These are phyloP conservation scores for Argynnis bischoffii DNA, from an alignment of 2,888 invertebrate species.

Conservation along the genomic window DNA sequence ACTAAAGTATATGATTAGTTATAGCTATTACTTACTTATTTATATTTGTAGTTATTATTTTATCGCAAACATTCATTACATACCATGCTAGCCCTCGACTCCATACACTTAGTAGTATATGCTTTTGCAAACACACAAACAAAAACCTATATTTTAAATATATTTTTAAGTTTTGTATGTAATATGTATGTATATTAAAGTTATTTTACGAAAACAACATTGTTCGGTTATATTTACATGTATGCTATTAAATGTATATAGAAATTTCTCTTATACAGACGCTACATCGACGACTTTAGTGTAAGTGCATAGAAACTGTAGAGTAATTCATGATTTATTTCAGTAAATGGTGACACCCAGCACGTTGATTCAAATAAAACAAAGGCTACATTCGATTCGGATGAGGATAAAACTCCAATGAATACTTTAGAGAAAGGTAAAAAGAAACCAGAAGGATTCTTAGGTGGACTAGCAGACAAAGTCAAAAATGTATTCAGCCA, in stretches of 20 bases:
- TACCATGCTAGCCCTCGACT: conserved; percentile 7
- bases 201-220: conserved; percentile 1
- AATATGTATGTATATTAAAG: conserved; percentile 16
- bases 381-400: conserved; percentile 81
- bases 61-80: conserved; percentile 13
- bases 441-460: conserved; percentile 73
- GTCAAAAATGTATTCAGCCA: conserved; percentile 70
- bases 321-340: conserved; percentile 41
- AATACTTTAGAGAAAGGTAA: conserved; percentile 78
- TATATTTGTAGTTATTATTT: conserved; percentile 8
- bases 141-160: conserved; percentile 11
- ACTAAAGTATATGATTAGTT: conserved; percentile 12
- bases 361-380: conserved; percentile 79
- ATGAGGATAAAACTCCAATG: conserved; percentile 79
- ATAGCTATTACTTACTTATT: conserved; percentile 6
- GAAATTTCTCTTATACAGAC: conserved; percentile 33
- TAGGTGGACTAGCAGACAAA: conserved; percentile 72
- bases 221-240: conserved; percentile 11
- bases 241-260: conserved; percentile 11
- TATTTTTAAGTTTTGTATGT: conserved; percentile 16
- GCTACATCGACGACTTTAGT: conserved; percentile 30
- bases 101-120: conserved; percentile 16
- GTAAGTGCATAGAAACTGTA: conserved; percentile 37
- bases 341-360: conserved; percentile 74
- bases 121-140: conserved; percentile 18